A percentile compares a stretch with the other conserved stretches of the same genome.
Conservation (phyloP, 1,140 invertebrate species). For the Neodiprion lecontei region DNA sequence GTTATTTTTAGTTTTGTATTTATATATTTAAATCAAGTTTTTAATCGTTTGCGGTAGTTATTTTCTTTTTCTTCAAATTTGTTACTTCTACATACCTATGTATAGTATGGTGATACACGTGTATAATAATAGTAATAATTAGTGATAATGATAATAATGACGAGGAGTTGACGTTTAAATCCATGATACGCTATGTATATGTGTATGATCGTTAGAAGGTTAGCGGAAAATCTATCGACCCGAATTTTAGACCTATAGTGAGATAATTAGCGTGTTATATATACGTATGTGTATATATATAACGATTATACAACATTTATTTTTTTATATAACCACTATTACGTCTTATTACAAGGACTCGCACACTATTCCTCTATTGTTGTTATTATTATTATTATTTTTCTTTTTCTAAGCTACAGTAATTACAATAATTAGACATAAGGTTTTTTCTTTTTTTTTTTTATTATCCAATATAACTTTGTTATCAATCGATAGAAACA, state of each 20-base stretch:
- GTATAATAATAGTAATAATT: not conserved
- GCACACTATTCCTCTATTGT: constrained; percentile 2
- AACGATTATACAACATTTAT: constrained; percentile 42
- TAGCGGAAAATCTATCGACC: constrained; percentile 9
- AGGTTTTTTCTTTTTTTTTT: not conserved
- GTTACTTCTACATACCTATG: too few relatives aligned
- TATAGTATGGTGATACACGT: too few relatives aligned
- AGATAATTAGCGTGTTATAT: constrained; percentile 1
- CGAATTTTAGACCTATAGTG: not conserved
- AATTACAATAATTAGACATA: constrained; percentile 28
- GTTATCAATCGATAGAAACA: too few relatives aligned
- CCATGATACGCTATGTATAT: not conserved
- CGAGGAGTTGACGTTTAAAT: not conserved
- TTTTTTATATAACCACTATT: constrained; percentile 26
- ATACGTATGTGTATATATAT: constrained; percentile 26
- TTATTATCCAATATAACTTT: not conserved
- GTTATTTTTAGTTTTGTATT: too few relatives aligned
- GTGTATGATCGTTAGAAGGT: not conserved
- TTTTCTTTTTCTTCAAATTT: too few relatives aligned
- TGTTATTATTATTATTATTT: constrained; percentile 18
- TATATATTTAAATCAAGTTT: too few relatives aligned
- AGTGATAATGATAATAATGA: not conserved
- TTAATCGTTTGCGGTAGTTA: too few relatives aligned
- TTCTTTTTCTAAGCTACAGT: constrained; percentile 19
- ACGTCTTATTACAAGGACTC: constrained; percentile 21